Evolutionary conservation across 2,888 invertebrate genomes (phyloP).

Genomic region (Spilosoma lubricipeda): DNA sequence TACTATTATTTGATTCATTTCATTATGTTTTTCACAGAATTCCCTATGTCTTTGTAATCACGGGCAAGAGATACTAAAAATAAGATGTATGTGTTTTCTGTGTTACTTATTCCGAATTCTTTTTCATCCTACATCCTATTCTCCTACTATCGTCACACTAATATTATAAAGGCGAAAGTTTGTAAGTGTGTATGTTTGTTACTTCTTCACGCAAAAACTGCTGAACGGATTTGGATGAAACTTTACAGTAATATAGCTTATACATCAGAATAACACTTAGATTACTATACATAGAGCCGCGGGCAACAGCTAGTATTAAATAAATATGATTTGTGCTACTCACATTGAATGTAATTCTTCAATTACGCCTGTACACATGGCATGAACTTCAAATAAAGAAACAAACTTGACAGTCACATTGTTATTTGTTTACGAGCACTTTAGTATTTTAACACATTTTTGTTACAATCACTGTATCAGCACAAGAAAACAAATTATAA

Average conservation of each 20-base stretch:
- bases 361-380: constrained; percentile 12
- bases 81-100: not conserved
- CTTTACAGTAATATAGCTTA: too few relatives aligned
- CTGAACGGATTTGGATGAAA: too few relatives aligned
- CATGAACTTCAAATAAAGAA: not conserved
- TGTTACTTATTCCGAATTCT: not conserved
- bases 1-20: not conserved
- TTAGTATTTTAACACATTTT: constrained; percentile 21
- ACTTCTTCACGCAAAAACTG: too few relatives aligned
- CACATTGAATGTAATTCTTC: constrained; percentile 26
- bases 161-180: too few relatives aligned
- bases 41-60: not conserved
- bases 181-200: too few relatives aligned
- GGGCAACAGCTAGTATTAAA: too few relatives aligned
- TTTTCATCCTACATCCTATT: too few relatives aligned
- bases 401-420: constrained; percentile 49
- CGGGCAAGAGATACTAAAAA: not conserved
- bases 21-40: not conserved
- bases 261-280: too few relatives aligned
- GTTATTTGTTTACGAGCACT: constrained; percentile 33
- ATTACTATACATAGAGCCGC: too few relatives aligned
- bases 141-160: too few relatives aligned
- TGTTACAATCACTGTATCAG: constrained; percentile 32
- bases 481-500: constrained; percentile 36
- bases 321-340: constrained; percentile 30